Evolutionary conservation across 2,888 invertebrate genomes (phyloP).

Genomic region (Nemotelus nigrinus): DNA sequence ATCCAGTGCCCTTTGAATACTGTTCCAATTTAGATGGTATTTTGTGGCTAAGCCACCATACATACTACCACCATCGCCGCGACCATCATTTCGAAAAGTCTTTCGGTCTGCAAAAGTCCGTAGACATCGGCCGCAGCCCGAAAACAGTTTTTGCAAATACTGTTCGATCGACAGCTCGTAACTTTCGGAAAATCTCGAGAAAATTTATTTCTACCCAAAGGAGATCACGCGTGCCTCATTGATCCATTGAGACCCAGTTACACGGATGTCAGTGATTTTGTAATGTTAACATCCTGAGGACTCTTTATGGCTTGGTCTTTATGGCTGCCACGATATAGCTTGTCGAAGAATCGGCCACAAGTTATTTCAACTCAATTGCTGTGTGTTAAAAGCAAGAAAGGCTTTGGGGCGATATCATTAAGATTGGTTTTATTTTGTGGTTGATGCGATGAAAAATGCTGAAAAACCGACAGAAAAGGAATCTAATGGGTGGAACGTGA

Average conservation of each 20-base stretch:
- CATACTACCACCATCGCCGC: neutral
- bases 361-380: conserved; percentile 38
- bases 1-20: conserved; percentile 32
- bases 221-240: conserved; percentile 66
- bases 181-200: conserved; percentile 27
- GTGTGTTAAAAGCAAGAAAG: neutral
- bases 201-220: conserved; percentile 58
- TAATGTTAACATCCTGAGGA: conserved; percentile 44
- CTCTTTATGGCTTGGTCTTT: conserved; percentile 29
- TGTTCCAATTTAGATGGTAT: conserved; percentile 50
- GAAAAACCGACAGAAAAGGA: neutral
- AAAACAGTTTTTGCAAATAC: no score
- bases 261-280: conserved; percentile 39
- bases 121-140: no score
- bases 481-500: neutral
- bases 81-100: no score
- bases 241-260: conserved; percentile 61
- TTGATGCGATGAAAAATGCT: neutral
- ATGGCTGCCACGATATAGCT: neutral
- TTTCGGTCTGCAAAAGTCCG: no score
- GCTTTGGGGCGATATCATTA: conserved; percentile 14
- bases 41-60: conserved; percentile 22
- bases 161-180: neutral
- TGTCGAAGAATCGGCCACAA: conserved; percentile 6
- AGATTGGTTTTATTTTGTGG: conserved; percentile 3